Evolutionary conservation across 2,888 invertebrate genomes (phyloP), one percentile per base, ranked within the genome.

Genomic region (Endomychus coccineus): DNA sequence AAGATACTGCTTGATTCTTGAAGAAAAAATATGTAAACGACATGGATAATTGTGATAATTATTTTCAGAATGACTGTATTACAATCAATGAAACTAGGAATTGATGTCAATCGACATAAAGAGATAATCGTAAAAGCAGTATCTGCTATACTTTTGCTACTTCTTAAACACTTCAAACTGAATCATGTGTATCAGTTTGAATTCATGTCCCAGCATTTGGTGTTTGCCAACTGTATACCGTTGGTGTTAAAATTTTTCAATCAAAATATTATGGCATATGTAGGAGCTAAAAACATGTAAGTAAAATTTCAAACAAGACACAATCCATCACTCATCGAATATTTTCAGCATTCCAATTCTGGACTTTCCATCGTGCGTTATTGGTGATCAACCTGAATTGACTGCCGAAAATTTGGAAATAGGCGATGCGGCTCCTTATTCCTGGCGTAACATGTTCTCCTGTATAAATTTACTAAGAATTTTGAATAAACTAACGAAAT

Each of bases 121-220:
- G 94, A 97, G 71, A 91, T 98, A 34, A 91, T 98, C 51, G 95
- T 97, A 0, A 99, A 98, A 71, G 87, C 95, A 9, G 83, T 91
- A 1, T 89, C 91, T 25, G 87, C 86, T 10, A 87, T 96, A 50
- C 71, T 97, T 35, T 68, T 98, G 39, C 70, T 97, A 6, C 75
- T 97, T 34, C 69, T 98, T 47, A 99, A 99, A 69, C 96, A 98
- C 70, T 92, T 97, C 58, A 97, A 97, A 68, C 62, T 86, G 27
- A 98, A 96, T 69, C 98, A 98, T 69, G 77, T 97, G 28, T 98
- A 96, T 66, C 98, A 99, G 70, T 98, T 97, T 71, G 98, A 99
- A 68, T 97, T 91, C 62, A 91, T 97, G 83, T 91, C 94, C 2
- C 96, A 98, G 67, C 96, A 98, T 70, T 73, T 98, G 50, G 95